Evolutionary conservation across 2,113 vertebrate species (phyloP), one percentile per base, ranked within the genome.

Genomic region (Shinisaurus crocodilurus): DNA sequence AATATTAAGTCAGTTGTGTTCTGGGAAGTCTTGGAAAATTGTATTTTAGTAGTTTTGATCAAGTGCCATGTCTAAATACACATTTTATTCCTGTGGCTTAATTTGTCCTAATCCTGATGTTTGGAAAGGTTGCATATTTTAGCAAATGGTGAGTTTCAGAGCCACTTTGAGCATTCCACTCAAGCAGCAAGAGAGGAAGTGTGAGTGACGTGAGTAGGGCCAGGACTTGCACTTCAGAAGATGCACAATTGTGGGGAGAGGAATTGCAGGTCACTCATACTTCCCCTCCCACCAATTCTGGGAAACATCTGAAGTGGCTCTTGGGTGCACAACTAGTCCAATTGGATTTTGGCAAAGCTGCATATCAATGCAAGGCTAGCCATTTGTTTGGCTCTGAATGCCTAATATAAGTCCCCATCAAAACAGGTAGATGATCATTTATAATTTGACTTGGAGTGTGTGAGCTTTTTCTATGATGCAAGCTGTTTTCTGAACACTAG

Each of bases 21-120:
- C 85, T 27, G 45, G 60, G 93, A 96, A 90, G 94, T 93, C 92
- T 69, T 94, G 88, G 93, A 72, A 91, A 94, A 87, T 76, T 0
- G 0, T 43, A 93, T 74, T 65, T 43, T 40, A 89, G 60, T 93
- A 92, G 87, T 57, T 82, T 63, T 89, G 82, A 91, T 79, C 57
- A 94, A 90, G 92, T 95, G 93, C 88, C 86, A 93, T 82, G 91
- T 45, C 67, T 43, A 3, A 0, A 34, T 16, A 34, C 43, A 0
- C 67, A 40, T 83, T 48, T 91, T 48, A n/a, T 89, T 45, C 87
- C 84, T 3, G 54, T 95, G 90, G 40, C 90, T 93, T 34, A 92
- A 75, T 89, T 93, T 86, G 69, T 37, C 60, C 70, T 85, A 84
- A 43, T 90, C 84, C 6, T 85, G 86, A 70, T 10, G 2, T 7